Evolutionary conservation across 2,797 vertebrate genomes (phyloP), one percentile per base, ranked within the genome.

Genomic region (Scolopax bukidnonensis): DNA sequence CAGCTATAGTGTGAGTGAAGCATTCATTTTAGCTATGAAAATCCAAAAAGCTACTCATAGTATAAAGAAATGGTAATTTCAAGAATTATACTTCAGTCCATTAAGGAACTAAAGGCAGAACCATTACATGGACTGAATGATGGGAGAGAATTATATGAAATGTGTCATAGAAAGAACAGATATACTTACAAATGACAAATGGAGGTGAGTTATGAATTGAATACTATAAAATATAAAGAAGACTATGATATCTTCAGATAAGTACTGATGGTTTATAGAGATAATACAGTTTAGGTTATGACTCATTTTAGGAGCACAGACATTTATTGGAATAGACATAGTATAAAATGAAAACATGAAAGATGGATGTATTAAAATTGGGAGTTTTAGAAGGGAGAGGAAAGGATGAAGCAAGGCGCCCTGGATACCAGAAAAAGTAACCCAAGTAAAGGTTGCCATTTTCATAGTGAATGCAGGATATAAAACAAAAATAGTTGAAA

Each of bases 251-350:
- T 82, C 69, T 92, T 90, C 77, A 70, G 51, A 43, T 93, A 95
- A 89, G 40, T 73, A 59, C 50, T 80, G 38, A 76, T 84, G 28
- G 17, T 84, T 94, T 92, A 78, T 43, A 87, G 48, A 90, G 24
- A 90, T 84, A 95, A 93, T 63, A 74, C 24, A 60, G 6, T 91
- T 94, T 80, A 50, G 33, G 16, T 77, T 94, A 79, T 90, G 63
- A 47, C 56, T 75, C 40, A 70, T 80, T 95, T 95, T 91, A 76
- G 28, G 43, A 93, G 40, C 33, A 43, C 20, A 83, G 73, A 32
- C 24, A 60, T 68, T 89, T 80, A 73, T 63, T 71, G 57, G 47
- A 91, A 78, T 33, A 92, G 65, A 65, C 50, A 54, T 41, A 74
- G 32, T 36, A 61, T 70, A 90, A 90, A 82, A 79, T 43, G 38